Conservation (phyloP, 2,888 invertebrate genomes). For the Blera fallax region DNA sequence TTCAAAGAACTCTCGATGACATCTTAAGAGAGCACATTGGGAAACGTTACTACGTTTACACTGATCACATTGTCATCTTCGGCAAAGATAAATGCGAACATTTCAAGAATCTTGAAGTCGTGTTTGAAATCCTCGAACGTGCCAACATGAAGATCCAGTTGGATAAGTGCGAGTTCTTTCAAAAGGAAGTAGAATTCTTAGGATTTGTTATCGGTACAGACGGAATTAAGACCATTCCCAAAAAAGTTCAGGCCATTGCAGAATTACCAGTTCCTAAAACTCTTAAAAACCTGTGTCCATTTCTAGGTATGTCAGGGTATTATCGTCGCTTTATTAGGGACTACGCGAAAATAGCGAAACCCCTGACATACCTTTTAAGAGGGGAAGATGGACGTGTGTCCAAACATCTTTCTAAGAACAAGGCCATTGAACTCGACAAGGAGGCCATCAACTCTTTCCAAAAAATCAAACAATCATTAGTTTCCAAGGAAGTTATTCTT, state of each 20-base stretch:
- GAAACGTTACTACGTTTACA: conserved; percentile 14
- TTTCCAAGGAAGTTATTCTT: conserved; percentile 42
- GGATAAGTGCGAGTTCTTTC: conserved; percentile 14
- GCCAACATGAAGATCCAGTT: conserved; percentile 5
- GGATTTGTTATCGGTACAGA: conserved; percentile 38
- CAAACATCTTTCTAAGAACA: conserved; percentile 34
- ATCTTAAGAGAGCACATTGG: conserved; percentile 20
- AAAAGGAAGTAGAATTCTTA: conserved; percentile 37
- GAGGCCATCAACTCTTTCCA: conserved; percentile 28
- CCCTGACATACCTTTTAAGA: conserved; percentile 26
- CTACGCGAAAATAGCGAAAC: conserved; percentile 24
- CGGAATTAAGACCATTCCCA: conserved; percentile 36
- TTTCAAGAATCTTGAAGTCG: background rate
- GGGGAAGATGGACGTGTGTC: conserved; percentile 43
- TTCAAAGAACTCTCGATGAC: conserved; percentile 18
- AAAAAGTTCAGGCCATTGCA: conserved; percentile 49
- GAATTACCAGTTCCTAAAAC: conserved; percentile 42
- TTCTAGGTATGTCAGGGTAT: conserved; percentile 47
- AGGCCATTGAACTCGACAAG: conserved; percentile 12
- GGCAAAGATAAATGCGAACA: conserved; percentile 8
- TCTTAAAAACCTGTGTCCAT: conserved; percentile 33
- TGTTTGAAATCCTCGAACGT: background rate
- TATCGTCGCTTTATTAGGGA: conserved; percentile 38
- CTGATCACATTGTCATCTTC: conserved; percentile 25
- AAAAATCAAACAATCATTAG: conserved; percentile 29